phyloP scores from a whole-genome alignment of 1,140 invertebrate species.

The Harpegnathos saltator region DNA sequence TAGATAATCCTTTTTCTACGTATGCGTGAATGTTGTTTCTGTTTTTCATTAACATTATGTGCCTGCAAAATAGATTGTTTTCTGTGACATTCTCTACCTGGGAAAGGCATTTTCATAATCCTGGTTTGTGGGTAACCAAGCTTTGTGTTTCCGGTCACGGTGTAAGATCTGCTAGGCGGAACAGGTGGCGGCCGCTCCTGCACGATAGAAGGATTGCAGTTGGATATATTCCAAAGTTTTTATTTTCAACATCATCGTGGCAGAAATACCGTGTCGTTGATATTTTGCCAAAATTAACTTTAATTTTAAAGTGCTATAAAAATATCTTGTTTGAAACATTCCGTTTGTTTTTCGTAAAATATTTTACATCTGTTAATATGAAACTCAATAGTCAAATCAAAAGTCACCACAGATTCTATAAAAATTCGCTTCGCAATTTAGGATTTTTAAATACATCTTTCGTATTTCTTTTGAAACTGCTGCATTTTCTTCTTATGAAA shows the following conservation, averaged over 20 bases:
- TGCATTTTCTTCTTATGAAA: not conserved
- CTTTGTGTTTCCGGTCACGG: conserved; percentile 96
- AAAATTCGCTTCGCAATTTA: conserved; percentile 5
- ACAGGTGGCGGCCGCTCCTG: conserved; percentile 96
- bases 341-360: not conserved
- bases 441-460: not conserved
- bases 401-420: not conserved
- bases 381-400: not conserved
- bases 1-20: not conserved
- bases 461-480: not conserved
- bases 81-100: conserved; percentile 85
- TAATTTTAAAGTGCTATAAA: not conserved
- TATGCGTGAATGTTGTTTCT: not conserved
- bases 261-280: not conserved
- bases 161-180: conserved; percentile 95
- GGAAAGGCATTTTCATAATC: conserved; percentile 95
- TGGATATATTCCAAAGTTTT: conserved; percentile 22
- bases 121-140: conserved; percentile 96
- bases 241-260: not conserved
- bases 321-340: conserved; percentile 19
- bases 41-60: not conserved
- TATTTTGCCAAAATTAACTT: too few species aligned
- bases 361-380: not conserved
- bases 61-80: not conserved
- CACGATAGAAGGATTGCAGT: conserved; percentile 40